These are phyloP conservation scores for Proisotoma minuta DNA, from an alignment of 2,888 invertebrate species.

Conservation along the genomic window DNA sequence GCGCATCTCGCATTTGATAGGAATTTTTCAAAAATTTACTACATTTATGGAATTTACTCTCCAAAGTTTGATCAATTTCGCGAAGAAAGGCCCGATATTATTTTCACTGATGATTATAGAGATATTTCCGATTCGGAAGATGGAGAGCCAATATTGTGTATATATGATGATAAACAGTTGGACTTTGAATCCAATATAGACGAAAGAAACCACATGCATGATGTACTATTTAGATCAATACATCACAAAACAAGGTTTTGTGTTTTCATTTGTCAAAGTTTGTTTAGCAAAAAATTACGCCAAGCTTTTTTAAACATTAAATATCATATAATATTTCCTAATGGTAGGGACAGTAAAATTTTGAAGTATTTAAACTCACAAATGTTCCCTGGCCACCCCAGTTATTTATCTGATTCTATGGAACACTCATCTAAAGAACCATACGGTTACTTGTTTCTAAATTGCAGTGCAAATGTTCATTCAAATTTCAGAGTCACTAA, in stretches of 20 bases:
- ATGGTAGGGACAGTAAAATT: background rate
- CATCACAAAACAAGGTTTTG: background rate
- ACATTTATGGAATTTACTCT: background rate
- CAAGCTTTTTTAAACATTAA: background rate
- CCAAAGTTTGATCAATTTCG: background rate
- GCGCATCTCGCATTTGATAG: background rate
- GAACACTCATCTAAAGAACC: background rate
- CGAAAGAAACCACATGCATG: background rate
- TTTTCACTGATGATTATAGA: background rate
- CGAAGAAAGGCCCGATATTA: background rate
- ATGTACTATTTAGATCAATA: background rate
- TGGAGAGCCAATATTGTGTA: background rate
- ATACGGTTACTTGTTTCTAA: background rate
- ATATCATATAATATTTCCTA: background rate
- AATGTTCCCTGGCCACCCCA: background rate
- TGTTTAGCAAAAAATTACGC: background rate
- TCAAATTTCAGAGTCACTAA: background rate
- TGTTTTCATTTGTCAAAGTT: background rate
- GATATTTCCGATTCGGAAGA: background rate
- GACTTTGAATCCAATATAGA: background rate
- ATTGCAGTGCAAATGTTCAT: background rate
- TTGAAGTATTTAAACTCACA: background rate
- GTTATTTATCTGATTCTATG: background rate
- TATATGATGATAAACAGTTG: slow-evolving; percentile 2
- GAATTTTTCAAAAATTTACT: background rate